A percentile compares a stretch with the other conserved stretches of the same genome.
Conservation (phyloP, 1,140 invertebrate species). For the Habropoda laboriosa region DNA sequence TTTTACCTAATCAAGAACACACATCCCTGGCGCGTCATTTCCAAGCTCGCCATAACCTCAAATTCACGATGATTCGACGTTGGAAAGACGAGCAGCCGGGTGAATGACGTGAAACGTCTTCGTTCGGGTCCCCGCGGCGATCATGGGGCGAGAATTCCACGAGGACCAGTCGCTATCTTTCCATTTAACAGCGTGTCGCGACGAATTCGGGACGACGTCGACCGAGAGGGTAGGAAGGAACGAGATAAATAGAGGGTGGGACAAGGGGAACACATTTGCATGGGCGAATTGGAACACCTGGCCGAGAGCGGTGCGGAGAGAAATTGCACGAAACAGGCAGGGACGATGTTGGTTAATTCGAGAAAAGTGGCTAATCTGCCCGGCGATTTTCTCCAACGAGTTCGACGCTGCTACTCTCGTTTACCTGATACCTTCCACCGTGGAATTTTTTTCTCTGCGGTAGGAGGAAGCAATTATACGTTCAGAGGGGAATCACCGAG, state of each 20-base stretch:
- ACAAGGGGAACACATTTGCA: constrained; percentile 25
- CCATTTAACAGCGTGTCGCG: constrained; percentile 35
- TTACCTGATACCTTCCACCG: too few relatives aligned
- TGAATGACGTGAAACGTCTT: constrained; percentile 50
- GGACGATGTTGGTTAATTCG: constrained; percentile 38
- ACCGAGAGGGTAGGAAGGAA: constrained; percentile 16
- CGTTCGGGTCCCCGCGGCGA: neutral
- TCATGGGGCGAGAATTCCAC: constrained; percentile 23
- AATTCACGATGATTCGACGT: neutral
- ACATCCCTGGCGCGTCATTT: too few relatives aligned
- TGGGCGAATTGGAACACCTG: constrained; percentile 37
- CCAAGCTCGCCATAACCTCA: too few relatives aligned
- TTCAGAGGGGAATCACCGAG: too few relatives aligned
- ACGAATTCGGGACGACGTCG: constrained; percentile 41
- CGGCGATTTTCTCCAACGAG: constrained; percentile 11
- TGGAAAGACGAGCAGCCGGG: constrained; percentile 49
- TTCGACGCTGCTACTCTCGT: neutral
- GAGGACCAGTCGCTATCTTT: constrained; percentile 32
- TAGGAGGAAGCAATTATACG: too few relatives aligned
- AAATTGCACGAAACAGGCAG: constrained; percentile 36
- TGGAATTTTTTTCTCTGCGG: too few relatives aligned
- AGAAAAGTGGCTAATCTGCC: constrained; percentile 14
- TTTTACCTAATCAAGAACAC: too few relatives aligned
- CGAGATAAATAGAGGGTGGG: constrained; percentile 12
- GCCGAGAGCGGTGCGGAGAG: constrained; percentile 3